Conservation (phyloP, 2,888 invertebrate genomes). For the Osmoderma eremita region DNA sequence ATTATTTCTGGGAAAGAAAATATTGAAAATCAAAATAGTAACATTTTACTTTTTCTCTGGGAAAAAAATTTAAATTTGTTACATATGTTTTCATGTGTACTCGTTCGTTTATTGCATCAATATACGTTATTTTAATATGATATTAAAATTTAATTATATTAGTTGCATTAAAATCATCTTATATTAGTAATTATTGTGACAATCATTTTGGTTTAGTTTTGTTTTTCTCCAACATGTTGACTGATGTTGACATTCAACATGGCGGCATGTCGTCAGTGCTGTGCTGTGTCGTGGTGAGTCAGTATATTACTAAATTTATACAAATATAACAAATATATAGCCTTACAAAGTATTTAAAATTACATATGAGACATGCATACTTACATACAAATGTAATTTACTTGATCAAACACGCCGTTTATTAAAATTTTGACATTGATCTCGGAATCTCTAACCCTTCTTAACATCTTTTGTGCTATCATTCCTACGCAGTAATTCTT, state of each 20-base stretch:
- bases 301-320: slow-evolving; percentile 51
- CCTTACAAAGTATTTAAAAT: slow-evolving; percentile 36
- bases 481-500: slow-evolving; percentile 55
- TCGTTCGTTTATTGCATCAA: slow-evolving; percentile 2
- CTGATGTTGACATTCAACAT: slow-evolving; percentile 87
- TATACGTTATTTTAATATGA: background rate
- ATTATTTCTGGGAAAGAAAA: slow-evolving; percentile 49
- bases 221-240: slow-evolving; percentile 69
- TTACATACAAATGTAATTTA: slow-evolving; percentile 7
- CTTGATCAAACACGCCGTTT: background rate
- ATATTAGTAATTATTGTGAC: slow-evolving; percentile 35
- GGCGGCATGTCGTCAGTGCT: slow-evolving; percentile 96
- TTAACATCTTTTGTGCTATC: slow-evolving; percentile 56
- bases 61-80: slow-evolving; percentile 45
- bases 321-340: slow-evolving; percentile 31
- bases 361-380: slow-evolving; percentile 18
- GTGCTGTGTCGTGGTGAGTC: slow-evolving; percentile 96
- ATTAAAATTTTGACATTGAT: slow-evolving; percentile 42
- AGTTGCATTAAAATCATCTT: slow-evolving; percentile 8
- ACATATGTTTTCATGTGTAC: slow-evolving; percentile 31
- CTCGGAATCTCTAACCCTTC: slow-evolving; percentile 49
- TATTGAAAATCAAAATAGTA: slow-evolving; percentile 37
- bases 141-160: slow-evolving; percentile 27
- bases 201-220: slow-evolving; percentile 52
- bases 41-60: slow-evolving; percentile 46